phyloP scores from a whole-genome alignment of 2,113 vertebrate species.

The Apteryx mantelli region DNA sequence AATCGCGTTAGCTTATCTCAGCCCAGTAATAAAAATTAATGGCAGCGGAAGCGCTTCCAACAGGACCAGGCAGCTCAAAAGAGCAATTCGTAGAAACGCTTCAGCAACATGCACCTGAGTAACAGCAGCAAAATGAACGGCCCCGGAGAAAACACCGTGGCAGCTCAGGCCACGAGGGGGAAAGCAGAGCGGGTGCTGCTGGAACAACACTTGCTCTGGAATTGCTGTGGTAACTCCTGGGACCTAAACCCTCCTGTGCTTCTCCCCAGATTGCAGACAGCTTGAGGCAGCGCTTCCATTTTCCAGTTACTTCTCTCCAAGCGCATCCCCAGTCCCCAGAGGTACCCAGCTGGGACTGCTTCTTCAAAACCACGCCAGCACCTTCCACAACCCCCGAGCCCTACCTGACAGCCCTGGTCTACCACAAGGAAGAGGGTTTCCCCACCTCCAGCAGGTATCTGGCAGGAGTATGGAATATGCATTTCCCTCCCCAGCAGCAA shows the following conservation, averaged over 20 bases:
- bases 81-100: not conserved
- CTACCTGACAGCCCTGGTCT: not conserved
- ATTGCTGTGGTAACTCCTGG: not conserved
- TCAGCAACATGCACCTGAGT: not conserved
- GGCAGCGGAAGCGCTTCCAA: not conserved
- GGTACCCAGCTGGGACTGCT: not conserved
- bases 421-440: not conserved
- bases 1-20: constrained; percentile 31
- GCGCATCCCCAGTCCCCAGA: not conserved
- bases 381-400: not conserved
- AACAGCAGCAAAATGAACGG: not conserved
- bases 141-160: not conserved
- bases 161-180: not conserved
- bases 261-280: not conserved
- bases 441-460: not conserved
- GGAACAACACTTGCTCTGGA: too few species aligned
- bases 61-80: not conserved
- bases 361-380: not conserved
- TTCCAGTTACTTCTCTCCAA: not conserved
- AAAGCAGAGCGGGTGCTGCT: not conserved
- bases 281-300: not conserved
- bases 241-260: not conserved
- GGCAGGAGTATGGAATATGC: not conserved
- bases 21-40: not conserved
- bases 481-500: not conserved